Percentiles rank a stretch among this genome's conserved stretches.
These are phyloP conservation scores for Scaptomyza pallida DNA, from an alignment of 1,140 invertebrate genomes.

Conservation along the genomic window DNA sequence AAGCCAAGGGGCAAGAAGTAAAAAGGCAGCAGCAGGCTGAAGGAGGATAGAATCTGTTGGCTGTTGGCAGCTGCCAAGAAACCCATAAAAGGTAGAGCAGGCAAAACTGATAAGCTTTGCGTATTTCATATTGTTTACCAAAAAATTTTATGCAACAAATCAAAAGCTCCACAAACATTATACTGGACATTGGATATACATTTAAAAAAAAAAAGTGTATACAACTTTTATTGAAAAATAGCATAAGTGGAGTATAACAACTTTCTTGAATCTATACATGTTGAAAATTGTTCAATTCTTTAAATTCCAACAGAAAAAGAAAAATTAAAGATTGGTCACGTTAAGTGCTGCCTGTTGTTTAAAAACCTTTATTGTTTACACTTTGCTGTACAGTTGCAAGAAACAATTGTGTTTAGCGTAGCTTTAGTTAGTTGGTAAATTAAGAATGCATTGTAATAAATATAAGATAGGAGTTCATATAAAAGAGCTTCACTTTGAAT, in stretches of 20 bases:
- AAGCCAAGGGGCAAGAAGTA: background rate
- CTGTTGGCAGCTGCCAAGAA: slow-evolving; percentile 5
- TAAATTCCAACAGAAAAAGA: no score
- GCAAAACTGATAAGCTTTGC: slow-evolving; percentile 6
- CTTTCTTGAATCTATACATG: no score
- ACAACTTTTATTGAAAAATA: no score
- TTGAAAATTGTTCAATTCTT: no score
- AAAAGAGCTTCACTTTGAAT: slow-evolving; percentile 15
- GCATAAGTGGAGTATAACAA: no score
- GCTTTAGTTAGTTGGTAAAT: slow-evolving; percentile 18
- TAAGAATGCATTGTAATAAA: slow-evolving; percentile 8
- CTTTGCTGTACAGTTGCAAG: slow-evolving; percentile 1
- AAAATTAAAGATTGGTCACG: no score
- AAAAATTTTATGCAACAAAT: background rate
- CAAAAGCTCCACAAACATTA: background rate
- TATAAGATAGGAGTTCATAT: slow-evolving; percentile 9
- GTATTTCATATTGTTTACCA: slow-evolving; percentile 20
- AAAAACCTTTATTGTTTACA: slow-evolving; percentile 8
- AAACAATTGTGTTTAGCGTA: slow-evolving; percentile 12
- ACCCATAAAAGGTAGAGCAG: background rate
- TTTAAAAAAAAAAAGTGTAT: no score
- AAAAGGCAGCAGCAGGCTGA: background rate
- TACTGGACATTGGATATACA: no score
- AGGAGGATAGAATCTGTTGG: slow-evolving; percentile 1
- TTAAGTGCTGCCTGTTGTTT: background rate